phyloP scores from a whole-genome alignment of 2,113 vertebrate genomes.

The Lota lota region DNA sequence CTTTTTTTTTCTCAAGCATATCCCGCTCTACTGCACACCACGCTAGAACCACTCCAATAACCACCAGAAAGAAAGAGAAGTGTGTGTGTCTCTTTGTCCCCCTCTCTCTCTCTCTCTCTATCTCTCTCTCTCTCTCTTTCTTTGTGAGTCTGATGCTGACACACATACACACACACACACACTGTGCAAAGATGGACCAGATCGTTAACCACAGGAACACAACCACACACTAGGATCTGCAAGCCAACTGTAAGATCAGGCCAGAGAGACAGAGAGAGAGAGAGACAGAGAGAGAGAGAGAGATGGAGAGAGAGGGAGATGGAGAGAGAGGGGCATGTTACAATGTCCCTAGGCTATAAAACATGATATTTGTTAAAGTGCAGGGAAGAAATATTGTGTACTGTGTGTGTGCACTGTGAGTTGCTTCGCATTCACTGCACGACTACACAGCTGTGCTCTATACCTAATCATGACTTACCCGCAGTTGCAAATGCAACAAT shows the following conservation, averaged over 20 bases:
- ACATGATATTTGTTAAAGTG: slow-evolving; percentile 19
- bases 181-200: slow-evolving; percentile 18
- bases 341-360: slow-evolving; percentile 11
- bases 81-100: too few species aligned
- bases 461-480: slow-evolving; percentile 43
- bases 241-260: not conserved
- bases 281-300: slow-evolving; percentile 26
- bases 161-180: too few species aligned
- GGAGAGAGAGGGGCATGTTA: slow-evolving; percentile 17
- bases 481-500: slow-evolving; percentile 41
- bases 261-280: slow-evolving; percentile 9
- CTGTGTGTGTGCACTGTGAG: slow-evolving; percentile 11
- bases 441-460: slow-evolving; percentile 31
- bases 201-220: slow-evolving; percentile 6
- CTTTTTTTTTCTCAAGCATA: too few species aligned
- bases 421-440: slow-evolving; percentile 30
- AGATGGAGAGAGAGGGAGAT: not conserved
- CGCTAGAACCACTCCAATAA: too few species aligned
- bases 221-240: not conserved
- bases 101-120: too few species aligned
- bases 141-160: too few species aligned
- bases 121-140: too few species aligned
- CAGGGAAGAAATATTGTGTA: slow-evolving; percentile 14
- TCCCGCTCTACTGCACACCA: not conserved
- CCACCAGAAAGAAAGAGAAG: too few species aligned